Base-by-base conservation (phyloP, 1,140 invertebrate species). In the Drosophila cardini region DNA sequence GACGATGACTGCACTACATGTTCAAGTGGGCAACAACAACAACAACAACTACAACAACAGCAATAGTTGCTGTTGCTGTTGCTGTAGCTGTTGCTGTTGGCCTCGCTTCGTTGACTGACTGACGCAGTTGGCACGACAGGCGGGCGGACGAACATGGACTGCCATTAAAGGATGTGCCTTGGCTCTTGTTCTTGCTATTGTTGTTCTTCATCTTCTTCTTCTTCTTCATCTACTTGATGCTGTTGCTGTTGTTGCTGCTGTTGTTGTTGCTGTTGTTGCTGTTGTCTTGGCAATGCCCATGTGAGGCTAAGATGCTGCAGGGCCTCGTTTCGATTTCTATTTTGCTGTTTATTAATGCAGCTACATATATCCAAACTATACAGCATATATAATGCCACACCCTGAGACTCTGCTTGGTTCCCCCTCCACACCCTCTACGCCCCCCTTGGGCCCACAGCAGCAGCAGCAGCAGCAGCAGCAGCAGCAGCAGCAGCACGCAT, bases 141-240 rank as follows among this genome's bases (percentile, higher is more conserved):
- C 65, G 65, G 67, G 58, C 48, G 34, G 67, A 69, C 57, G 15
- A 50, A 64, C 67, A 64, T 55, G 45, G 57, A 58, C 67, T 67
- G 73, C 84, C 83, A 87, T 87, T 87, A 87, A 87, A 87, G 84
- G 84, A 89, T 87, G 84, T 89, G 61, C 68, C 68, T 72, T 71
- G 60, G 52, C 50, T 57, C 46, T 48, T 62, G 32, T 36, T 48
- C 43, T 70, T 53, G 48, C 18, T 67, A 57, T 40, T 40, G 21
- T 15, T 61, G 48, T 3, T 52, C 6, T 13, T 48, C 9, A 26
- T 11, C 18, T 48, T 48, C 45, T 11, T 11, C 4, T n/a, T 52
- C 26, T 6, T 30, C 15, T 3, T 46, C 36, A 1, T 38, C 13
- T 0, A 11, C 36, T 15, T 68, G 70, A 5, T 45, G 43, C 42